Conservation (phyloP, 2,797 vertebrate species). For the Eulemur coronatus region DNA sequence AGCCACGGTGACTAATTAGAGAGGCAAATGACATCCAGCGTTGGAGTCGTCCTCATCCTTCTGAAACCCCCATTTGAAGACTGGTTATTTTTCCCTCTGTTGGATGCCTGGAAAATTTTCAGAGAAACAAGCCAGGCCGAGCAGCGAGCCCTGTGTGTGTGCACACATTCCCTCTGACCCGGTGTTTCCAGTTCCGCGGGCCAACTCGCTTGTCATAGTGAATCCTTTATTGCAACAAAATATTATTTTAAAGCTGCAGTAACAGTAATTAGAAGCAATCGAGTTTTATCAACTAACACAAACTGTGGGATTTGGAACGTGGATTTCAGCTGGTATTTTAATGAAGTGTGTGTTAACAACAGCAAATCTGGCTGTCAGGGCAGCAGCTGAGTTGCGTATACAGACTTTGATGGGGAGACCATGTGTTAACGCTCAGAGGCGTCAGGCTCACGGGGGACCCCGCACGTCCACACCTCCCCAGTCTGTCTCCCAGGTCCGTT, state of each 20-base stretch:
- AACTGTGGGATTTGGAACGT: slow-evolving; percentile 90
- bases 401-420: slow-evolving; percentile 85
- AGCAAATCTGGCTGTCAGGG: slow-evolving; percentile 85
- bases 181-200: slow-evolving; percentile 67
- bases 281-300: slow-evolving; percentile 95
- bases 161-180: slow-evolving; percentile 17
- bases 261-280: slow-evolving; percentile 88
- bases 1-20: not conserved
- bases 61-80: slow-evolving; percentile 7
- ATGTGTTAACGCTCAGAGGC: slow-evolving; percentile 88
- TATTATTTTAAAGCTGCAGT: slow-evolving; percentile 90
- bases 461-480: slow-evolving; percentile 75
- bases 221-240: slow-evolving; percentile 90
- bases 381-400: slow-evolving; percentile 88
- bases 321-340: slow-evolving; percentile 94
- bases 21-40: not conserved
- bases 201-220: slow-evolving; percentile 87
- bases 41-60: not conserved
- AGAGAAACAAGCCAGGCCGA: slow-evolving; percentile 39
- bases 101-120: not conserved
- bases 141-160: accelerated
- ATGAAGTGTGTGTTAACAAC: slow-evolving; percentile 92
- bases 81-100: not conserved
- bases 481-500: slow-evolving; percentile 78
- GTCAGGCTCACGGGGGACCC: slow-evolving; percentile 71